A percentile compares a stretch with the other conserved stretches of the same genome.
Conservation (phyloP, 2,113 vertebrate species). For the Mellivora capensis region DNA sequence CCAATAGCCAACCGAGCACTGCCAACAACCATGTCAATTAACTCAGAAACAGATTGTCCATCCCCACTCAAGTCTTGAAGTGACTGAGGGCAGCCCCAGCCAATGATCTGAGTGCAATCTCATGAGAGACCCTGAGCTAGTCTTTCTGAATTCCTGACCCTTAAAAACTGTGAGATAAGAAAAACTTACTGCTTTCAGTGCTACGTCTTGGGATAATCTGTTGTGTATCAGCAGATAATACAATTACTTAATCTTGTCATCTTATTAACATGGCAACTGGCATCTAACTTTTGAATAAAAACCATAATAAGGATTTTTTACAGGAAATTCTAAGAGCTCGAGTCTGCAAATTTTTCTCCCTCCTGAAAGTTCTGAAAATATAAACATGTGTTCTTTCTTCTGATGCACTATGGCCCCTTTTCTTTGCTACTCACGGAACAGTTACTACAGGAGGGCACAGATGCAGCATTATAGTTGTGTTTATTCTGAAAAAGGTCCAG, state of each 20-base stretch:
- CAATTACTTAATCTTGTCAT: constrained; percentile 1
- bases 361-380: not conserved
- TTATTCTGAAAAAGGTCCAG: not conserved
- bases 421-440: not conserved
- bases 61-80: not conserved
- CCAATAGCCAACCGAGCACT: not conserved
- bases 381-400: not conserved
- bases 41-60: not conserved
- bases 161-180: not conserved
- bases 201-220: not conserved
- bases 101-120: not conserved
- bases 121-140: not conserved
- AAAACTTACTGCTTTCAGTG: not conserved
- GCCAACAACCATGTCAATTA: not conserved
- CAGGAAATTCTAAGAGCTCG: constrained; percentile 4
- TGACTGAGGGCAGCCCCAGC: not conserved
- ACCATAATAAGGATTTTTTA: not conserved
- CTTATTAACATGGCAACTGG: not conserved
- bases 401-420: not conserved
- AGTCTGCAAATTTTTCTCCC: not conserved
- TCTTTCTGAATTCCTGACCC: not conserved
- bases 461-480: not conserved
- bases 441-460: not conserved
- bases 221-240: not conserved
- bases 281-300: constrained; percentile 30